These are phyloP conservation scores for Candidula unifasciata DNA, from an alignment of 2,888 invertebrate genomes.

Conservation along the genomic window DNA sequence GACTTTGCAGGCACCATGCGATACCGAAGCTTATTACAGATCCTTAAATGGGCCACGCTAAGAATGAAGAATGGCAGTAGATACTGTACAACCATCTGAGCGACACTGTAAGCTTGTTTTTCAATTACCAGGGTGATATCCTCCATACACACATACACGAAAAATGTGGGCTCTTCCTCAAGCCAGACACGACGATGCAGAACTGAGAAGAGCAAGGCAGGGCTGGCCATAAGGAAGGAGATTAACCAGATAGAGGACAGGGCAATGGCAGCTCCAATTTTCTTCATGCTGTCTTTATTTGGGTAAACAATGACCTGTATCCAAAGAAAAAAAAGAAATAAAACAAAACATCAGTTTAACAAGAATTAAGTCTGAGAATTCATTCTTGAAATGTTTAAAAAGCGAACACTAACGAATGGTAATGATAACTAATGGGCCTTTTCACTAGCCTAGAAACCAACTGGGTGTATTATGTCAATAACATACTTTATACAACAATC, in stretches of 20 bases:
- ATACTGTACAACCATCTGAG: constrained; percentile 90
- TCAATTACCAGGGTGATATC: constrained; percentile 70
- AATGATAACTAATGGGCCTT: too few species aligned
- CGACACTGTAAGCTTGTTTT: constrained; percentile 85
- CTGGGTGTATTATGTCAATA: too few species aligned
- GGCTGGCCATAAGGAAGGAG: constrained; percentile 87
- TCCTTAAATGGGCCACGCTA: constrained; percentile 88
- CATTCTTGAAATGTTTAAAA: too few species aligned
- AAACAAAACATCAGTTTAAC: too few species aligned
- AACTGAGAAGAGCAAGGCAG: constrained; percentile 84
- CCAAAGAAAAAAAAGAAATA: neutral
- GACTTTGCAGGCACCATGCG: constrained; percentile 79
- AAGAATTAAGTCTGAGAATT: too few species aligned
- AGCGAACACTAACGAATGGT: too few species aligned
- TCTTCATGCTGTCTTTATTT: constrained; percentile 87
- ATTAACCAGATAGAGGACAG: constrained; percentile 83
- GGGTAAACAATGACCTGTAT: constrained; percentile 87
- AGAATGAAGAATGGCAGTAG: constrained; percentile 90
- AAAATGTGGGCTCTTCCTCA: constrained; percentile 56
- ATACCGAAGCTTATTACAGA: constrained; percentile 87
- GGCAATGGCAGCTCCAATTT: constrained; percentile 86
- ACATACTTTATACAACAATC: too few species aligned
- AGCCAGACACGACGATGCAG: constrained; percentile 59
- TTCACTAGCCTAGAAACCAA: too few species aligned
- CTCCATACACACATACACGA: constrained; percentile 59